These are phyloP conservation scores for Megaceryle maxima DNA, from an alignment of 2,113 vertebrate genomes.

Conservation along the genomic window DNA sequence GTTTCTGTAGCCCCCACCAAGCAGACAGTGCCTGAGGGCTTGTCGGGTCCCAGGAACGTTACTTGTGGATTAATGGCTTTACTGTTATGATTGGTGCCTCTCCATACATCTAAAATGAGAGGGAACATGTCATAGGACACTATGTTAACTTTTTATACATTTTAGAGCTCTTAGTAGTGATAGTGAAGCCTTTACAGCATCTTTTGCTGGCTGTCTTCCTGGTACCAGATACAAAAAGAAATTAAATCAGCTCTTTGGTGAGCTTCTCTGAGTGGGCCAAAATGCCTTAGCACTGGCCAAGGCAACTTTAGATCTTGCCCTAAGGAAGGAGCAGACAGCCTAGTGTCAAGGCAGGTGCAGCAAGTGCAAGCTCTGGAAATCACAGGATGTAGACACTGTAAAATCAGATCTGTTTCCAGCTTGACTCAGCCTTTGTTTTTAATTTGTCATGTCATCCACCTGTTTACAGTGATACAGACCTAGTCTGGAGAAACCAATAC, in stretches of 20 bases:
- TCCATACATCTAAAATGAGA: not conserved
- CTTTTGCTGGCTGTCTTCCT: not conserved
- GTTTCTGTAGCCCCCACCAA: not conserved
- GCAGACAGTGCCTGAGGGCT: not conserved
- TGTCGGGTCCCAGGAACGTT: accelerated
- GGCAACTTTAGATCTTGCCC: not conserved
- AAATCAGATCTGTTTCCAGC: conserved; percentile 3
- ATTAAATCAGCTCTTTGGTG: not conserved
- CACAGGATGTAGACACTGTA: not conserved
- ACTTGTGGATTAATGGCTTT: not conserved
- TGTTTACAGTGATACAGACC: conserved; percentile 6
- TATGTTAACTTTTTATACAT: not conserved
- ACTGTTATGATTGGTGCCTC: not conserved
- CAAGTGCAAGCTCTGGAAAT: not conserved
- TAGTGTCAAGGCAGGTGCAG: not conserved
- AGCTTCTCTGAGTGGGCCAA: not conserved
- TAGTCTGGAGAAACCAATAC: not conserved
- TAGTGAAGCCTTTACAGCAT: not conserved
- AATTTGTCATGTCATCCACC: not conserved
- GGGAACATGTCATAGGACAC: not conserved
- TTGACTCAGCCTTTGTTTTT: conserved; percentile 46
- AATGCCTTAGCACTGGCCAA: not conserved
- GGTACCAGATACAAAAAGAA: not conserved
- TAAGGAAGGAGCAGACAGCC: not conserved
- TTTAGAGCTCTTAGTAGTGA: not conserved